These are phyloP conservation scores for Platysteira castanea DNA, from an alignment of 2,113 vertebrate genomes.

Conservation along the genomic window DNA sequence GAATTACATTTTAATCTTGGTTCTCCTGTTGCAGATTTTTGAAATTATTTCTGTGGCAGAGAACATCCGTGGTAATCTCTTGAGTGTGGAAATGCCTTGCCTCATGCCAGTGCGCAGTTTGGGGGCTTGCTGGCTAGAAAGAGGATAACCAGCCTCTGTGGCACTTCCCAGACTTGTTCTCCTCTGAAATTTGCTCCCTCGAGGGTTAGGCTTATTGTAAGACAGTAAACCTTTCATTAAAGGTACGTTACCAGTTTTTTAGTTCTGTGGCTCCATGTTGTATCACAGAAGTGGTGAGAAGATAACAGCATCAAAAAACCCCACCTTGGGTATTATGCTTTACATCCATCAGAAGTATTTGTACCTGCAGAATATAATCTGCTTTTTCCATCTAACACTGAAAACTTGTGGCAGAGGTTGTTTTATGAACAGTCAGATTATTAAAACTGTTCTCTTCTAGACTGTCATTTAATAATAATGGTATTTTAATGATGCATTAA, in stretches of 20 bases:
- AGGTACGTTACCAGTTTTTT: neutral
- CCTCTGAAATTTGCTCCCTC: neutral
- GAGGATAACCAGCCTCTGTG: neutral
- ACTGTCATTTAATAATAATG: neutral
- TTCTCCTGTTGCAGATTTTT: neutral
- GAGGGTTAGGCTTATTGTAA: neutral
- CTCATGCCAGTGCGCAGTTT: accelerated
- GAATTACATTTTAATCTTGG: neutral
- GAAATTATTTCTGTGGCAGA: neutral
- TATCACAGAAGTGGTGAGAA: neutral
- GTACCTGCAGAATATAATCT: neutral
- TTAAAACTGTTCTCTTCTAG: neutral
- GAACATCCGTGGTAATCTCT: neutral
- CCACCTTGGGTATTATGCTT: neutral
- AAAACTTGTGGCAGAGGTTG: neutral
- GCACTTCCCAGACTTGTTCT: neutral
- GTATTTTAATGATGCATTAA: neutral
- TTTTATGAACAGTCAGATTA: neutral
- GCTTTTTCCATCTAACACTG: neutral
- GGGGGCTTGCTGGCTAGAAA: neutral
- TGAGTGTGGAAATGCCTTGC: neutral
- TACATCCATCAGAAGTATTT: neutral
- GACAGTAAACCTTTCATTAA: neutral
- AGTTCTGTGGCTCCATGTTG: neutral
- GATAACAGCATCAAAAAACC: neutral